A percentile compares a stretch with the other conserved stretches of the same genome.
phyloP scores from a whole-genome alignment of 2,797 vertebrate species.

The Argya squamiceps region DNA sequence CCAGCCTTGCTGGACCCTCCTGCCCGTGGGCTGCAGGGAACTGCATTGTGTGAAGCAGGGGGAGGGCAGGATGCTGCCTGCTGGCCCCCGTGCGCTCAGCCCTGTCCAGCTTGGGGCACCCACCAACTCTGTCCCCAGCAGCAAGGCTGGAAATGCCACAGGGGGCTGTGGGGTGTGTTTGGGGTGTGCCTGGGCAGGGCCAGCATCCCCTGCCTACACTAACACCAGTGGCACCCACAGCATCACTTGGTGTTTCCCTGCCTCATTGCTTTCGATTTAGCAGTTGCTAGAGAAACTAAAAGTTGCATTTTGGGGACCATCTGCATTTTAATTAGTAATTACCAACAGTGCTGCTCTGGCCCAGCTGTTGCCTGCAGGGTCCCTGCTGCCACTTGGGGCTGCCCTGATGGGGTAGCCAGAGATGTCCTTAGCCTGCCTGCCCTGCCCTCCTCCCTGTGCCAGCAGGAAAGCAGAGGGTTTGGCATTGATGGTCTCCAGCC shows the following conservation, averaged over 20 bases:
- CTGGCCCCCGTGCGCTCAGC: accelerated
- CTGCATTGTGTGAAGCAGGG: background rate
- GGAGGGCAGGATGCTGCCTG: background rate
- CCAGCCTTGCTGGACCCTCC: background rate
- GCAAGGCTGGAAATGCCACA: accelerated
- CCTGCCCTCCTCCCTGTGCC: background rate
- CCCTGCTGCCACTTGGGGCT: background rate
- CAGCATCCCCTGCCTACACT: background rate
- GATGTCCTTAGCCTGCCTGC: background rate
- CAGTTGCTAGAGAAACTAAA: constrained; percentile 43
- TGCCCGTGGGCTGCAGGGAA: background rate
- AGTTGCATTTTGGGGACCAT: constrained; percentile 44
- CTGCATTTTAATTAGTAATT: constrained; percentile 51
- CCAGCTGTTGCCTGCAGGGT: constrained; percentile 15
- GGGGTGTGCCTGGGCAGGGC: background rate
- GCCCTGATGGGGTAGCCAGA: accelerated
- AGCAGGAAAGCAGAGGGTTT: background rate
- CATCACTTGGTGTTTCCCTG: background rate
- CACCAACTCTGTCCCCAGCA: background rate
- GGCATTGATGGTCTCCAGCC: background rate
- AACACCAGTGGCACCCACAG: background rate
- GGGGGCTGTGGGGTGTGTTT: background rate
- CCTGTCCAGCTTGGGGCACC: accelerated
- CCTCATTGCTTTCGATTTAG: constrained; percentile 42
- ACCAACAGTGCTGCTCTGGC: background rate